Evolutionary conservation across 2,797 vertebrate genomes (phyloP).

Genomic region (Galago senegalensis): DNA sequence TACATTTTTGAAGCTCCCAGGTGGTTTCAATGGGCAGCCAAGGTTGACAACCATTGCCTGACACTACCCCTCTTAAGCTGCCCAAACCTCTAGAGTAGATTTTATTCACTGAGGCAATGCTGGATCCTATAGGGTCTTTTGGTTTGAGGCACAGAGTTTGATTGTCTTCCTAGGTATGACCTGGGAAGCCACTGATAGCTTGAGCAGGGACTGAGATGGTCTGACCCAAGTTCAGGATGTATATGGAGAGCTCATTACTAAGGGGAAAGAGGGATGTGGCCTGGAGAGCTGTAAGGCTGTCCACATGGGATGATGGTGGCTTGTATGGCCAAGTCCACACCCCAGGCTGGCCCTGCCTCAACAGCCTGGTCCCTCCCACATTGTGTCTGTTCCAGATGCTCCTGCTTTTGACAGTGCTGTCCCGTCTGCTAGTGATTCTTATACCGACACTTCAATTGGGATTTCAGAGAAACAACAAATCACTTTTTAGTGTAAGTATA

Average conservation of each 20-base stretch:
- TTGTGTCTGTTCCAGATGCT: too few relatives aligned
- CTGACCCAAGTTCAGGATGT: not conserved
- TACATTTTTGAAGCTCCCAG: not conserved
- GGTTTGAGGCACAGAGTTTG: not conserved
- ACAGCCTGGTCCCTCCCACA: not conserved
- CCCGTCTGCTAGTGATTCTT: not conserved
- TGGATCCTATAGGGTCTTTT: not conserved
- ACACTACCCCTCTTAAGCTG: not conserved
- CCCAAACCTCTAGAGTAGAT: not conserved
- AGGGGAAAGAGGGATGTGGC: not conserved
- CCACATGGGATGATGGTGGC: rapidly evolving
- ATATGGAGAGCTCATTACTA: not conserved
- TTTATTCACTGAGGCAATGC: not conserved
- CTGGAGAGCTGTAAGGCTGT: not conserved
- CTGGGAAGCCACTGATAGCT: not conserved
- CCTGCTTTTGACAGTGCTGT: not conserved
- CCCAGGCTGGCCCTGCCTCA: not conserved
- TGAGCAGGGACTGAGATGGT: not conserved
- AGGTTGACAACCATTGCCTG: not conserved
- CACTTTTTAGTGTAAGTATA: not conserved
- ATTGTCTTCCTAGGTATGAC: not conserved
- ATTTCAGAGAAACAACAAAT: conserved; percentile 5
- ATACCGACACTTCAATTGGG: not conserved
- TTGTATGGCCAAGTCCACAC: not conserved
- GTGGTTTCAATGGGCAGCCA: not conserved